A percentile compares a stretch with the other conserved stretches of the same genome.
Conservation (phyloP, 2,797 vertebrate species). For the Apodemus agrarius region DNA sequence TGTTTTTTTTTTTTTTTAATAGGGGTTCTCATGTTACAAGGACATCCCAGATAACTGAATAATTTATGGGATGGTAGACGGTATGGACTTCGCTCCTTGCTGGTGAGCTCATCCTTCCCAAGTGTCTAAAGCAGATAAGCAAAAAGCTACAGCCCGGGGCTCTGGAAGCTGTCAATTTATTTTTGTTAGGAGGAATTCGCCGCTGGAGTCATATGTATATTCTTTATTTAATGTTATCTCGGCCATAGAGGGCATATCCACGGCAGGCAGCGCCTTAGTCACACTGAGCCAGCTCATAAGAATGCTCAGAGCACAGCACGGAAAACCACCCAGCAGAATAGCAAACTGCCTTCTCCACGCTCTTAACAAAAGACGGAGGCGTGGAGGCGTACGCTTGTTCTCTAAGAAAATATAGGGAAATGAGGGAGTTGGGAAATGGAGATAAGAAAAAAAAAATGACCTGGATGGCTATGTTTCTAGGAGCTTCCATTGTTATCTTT, state of each 20-base stretch:
- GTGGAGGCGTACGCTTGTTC: background rate
- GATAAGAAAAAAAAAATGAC: slow-evolving; percentile 33
- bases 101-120: slow-evolving; percentile 31
- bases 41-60: slow-evolving; percentile 81
- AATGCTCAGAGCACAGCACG: background rate
- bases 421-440: slow-evolving; percentile 23
- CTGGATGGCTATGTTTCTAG: background rate
- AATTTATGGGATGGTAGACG: slow-evolving; percentile 77
- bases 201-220: background rate
- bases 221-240: slow-evolving; percentile 32
- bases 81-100: slow-evolving; percentile 60
- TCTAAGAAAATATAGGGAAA: slow-evolving; percentile 45
- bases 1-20: too few relatives aligned
- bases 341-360: background rate
- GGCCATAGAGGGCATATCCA: background rate
- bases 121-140: slow-evolving; percentile 69
- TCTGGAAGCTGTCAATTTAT: slow-evolving; percentile 4
- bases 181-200: background rate
- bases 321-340: slow-evolving; percentile 21
- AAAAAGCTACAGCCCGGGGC: slow-evolving; percentile 44
- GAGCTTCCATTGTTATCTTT: slow-evolving; percentile 23
- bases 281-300: background rate
- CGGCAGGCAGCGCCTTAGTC: background rate
- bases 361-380: slow-evolving; percentile 35
- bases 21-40: slow-evolving; percentile 77